phyloP scores from a whole-genome alignment of 2,113 vertebrate species.

The Hiodon alosoides region DNA sequence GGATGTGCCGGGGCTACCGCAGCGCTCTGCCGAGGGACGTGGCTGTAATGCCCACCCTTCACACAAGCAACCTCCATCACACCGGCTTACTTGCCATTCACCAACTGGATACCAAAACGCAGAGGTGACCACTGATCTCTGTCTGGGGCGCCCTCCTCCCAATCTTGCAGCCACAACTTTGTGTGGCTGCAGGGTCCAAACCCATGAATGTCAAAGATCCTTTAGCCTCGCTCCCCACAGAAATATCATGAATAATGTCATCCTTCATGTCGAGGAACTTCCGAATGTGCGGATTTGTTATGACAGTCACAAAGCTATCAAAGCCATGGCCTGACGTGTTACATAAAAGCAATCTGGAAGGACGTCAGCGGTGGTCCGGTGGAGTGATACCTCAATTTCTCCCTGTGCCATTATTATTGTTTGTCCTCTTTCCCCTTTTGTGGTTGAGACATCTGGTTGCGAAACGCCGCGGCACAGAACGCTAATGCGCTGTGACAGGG shows the following conservation, averaged over 20 bases:
- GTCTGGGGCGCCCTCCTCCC: slow-evolving; percentile 49
- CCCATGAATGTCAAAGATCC: slow-evolving; percentile 73
- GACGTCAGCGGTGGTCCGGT: slow-evolving; percentile 5
- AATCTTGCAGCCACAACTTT: slow-evolving; percentile 35
- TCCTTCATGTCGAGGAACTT: slow-evolving; percentile 43
- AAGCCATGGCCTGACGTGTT: slow-evolving; percentile 16
- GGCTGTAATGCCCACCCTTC: no score
- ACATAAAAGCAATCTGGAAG: slow-evolving; percentile 19
- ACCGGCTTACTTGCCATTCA: slow-evolving; percentile 39
- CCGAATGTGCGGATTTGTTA: slow-evolving; percentile 30
- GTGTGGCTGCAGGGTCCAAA: slow-evolving; percentile 68
- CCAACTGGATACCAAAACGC: slow-evolving; percentile 63
- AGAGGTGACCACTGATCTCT: slow-evolving; percentile 73
- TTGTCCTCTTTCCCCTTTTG: neutral
- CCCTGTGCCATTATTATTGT: neutral
- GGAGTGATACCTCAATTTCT: slow-evolving; percentile 5
- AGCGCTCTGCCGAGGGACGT: no score
- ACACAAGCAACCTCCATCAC: no score
- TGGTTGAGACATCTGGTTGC: neutral
- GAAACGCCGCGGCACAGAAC: neutral
- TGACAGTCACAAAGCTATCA: slow-evolving; percentile 36
- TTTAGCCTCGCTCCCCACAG: slow-evolving; percentile 59
- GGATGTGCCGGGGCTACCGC: no score
- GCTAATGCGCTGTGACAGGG: slow-evolving; percentile 16
- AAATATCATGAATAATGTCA: slow-evolving; percentile 64